Evolutionary conservation across 2,113 vertebrate species (phyloP).

Genomic region (Eonycteris spelaea): DNA sequence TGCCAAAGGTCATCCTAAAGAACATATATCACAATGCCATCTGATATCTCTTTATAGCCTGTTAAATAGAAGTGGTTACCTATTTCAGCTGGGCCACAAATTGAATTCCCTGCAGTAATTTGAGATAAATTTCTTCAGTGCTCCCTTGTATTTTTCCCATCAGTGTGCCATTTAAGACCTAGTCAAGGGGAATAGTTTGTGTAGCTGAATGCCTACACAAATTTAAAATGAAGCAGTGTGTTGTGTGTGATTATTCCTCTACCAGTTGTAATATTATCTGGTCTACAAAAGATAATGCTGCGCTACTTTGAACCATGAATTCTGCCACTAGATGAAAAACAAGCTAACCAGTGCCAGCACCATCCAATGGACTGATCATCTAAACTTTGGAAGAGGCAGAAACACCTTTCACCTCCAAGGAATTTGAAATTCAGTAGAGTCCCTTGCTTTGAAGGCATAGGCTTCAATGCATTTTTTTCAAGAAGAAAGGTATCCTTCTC

Average conservation of each 20-base stretch:
- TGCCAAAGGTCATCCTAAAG: neutral
- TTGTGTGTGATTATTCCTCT: neutral
- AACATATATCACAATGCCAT: constrained; percentile 17
- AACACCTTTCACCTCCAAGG: neutral
- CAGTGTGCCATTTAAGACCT: constrained; percentile 31
- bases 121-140: constrained; percentile 56
- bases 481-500: neutral
- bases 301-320: neutral
- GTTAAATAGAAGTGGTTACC: constrained; percentile 46
- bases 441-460: neutral
- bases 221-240: neutral
- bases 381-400: neutral
- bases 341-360: neutral
- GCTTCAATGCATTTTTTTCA: neutral
- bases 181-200: constrained; percentile 1
- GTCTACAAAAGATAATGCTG: neutral
- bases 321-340: neutral
- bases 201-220: neutral
- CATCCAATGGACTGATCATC: neutral
- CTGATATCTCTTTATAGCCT: neutral
- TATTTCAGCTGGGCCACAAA: constrained; percentile 57
- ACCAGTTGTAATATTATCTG: neutral
- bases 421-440: neutral
- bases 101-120: constrained; percentile 65
- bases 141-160: neutral